Evolutionary conservation across 2,888 invertebrate species (phyloP), one percentile per base, ranked within the genome.

Genomic region (Heliconius hortense): DNA sequence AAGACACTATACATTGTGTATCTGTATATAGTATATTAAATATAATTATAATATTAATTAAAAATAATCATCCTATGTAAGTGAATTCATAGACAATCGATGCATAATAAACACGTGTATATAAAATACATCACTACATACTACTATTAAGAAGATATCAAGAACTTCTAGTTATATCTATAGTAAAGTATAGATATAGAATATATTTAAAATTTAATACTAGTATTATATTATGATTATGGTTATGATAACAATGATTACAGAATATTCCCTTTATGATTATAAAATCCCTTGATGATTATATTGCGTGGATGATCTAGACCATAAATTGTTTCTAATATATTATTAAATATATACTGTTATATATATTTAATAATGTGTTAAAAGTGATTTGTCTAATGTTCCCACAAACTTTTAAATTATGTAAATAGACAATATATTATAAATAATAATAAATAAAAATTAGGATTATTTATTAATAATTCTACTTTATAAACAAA

Each of bases 281-380:
- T 66, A 66, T 66, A 66, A 35, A 35, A 35, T 35, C 35, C 35
- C 31, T 66, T 39, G 21, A 24, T 15, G 64, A 64, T 64, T 66
- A 66, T 66, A 66, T 39, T 39, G 64, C n/a, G 64, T 66, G 64
- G 64, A 66, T 66, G 35, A 39, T 39, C 64, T 24, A 66, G n/a
- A 66, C 28, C 28, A 18, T 28, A 28, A n/a, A 62, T 62, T 4
- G 7, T 66, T 39, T 24, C 2, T 66, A 24, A 66, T 39, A 39
- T 39, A 15, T 39, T 24, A 24, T 15, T 24, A 39, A n/a, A 63
- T 21, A 62, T 62, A 62, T 63, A 21, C 15, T 63, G 28, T n/a
- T 15, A 24, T 39, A 39, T 64, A 64, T n/a, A 64, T 35, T 24
- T 64, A 4, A 64, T 64, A n/a, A 35, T 35, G 35, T n/a, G 21